Percentiles rank a stretch among this genome's conserved stretches.
Evolutionary conservation across 2,888 invertebrate species (phyloP).

Genomic region (Apocheima hispidaria): DNA sequence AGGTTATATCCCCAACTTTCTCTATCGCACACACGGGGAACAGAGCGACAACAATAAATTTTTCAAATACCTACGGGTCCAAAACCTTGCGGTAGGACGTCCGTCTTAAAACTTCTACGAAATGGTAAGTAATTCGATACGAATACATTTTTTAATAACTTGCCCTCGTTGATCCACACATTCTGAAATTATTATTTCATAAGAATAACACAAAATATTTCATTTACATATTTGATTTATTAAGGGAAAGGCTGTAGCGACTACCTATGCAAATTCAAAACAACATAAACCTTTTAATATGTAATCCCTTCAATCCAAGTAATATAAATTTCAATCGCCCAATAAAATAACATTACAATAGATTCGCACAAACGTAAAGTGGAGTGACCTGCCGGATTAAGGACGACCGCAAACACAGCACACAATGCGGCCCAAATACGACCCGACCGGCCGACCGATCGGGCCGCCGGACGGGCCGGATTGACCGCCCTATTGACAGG

Average conservation of each 20-base stretch:
- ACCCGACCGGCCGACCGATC: not conserved
- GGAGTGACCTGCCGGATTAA: slow-evolving; percentile 41
- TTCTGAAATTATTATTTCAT: too few species aligned
- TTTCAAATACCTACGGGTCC: too few species aligned
- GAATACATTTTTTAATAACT: too few species aligned
- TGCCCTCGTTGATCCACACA: not conserved
- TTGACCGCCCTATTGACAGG: slow-evolving; percentile 47
- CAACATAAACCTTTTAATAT: slow-evolving; percentile 1
- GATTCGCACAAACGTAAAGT: slow-evolving; percentile 38
- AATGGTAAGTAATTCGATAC: too few species aligned
- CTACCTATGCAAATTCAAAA: not conserved
- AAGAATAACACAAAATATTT: too few species aligned
- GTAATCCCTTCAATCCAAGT: slow-evolving; percentile 10
- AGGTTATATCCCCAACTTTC: too few species aligned
- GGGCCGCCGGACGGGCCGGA: slow-evolving; percentile 29
- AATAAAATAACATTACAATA: slow-evolving; percentile 37
- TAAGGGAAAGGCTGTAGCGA: too few species aligned
- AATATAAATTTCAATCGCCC: slow-evolving; percentile 24
- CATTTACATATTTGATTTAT: too few species aligned
- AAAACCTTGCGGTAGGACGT: too few species aligned
- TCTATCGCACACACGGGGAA: too few species aligned
- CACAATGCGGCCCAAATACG: slow-evolving; percentile 22
- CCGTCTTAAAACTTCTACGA: too few species aligned
- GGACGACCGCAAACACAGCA: slow-evolving; percentile 34
- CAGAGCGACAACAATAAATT: too few species aligned